phyloP scores from a whole-genome alignment of 1,140 invertebrate genomes.

The Anoplolepis gracilipes region DNA sequence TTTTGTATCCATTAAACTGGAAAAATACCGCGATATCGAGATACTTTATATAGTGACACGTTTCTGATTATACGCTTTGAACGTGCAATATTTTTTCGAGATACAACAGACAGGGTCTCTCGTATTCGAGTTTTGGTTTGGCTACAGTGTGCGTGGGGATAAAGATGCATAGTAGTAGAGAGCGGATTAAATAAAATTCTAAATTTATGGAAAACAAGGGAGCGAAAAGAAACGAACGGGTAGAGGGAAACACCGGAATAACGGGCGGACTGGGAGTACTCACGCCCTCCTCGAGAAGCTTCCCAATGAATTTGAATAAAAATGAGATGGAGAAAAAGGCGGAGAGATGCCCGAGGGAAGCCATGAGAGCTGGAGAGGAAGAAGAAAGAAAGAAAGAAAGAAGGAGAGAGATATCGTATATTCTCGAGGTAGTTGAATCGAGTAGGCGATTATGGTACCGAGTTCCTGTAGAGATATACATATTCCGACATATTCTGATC shows the following conservation, averaged over 20 bases:
- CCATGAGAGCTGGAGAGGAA: constrained; percentile 8
- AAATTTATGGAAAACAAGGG: constrained; percentile 83
- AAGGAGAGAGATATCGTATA: background rate
- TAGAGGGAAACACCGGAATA: constrained; percentile 26
- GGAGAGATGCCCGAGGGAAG: constrained; percentile 21
- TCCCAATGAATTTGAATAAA: constrained; percentile 76
- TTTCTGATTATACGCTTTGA: constrained; percentile 6
- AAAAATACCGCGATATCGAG: background rate
- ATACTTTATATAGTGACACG: background rate
- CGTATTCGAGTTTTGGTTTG: background rate
- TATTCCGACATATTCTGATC: background rate
- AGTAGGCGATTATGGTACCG: constrained; percentile 69
- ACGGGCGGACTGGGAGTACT: constrained; percentile 26
- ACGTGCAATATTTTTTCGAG: background rate
- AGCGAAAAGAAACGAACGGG: constrained; percentile 49
- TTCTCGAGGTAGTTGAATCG: constrained; percentile 59
- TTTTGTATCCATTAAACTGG: background rate
- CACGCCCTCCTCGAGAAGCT: constrained; percentile 48
- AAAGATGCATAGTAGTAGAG: constrained; percentile 59
- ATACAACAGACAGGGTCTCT: background rate
- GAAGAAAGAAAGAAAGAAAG: constrained; percentile 8
- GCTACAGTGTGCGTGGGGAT: constrained; percentile 27
- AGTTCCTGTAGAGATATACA: constrained; percentile 53
- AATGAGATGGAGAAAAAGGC: constrained; percentile 63
- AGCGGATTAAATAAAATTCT: constrained; percentile 81